Base-by-base conservation (phyloP, 2,113 vertebrate species). In the Smithornis capensis region DNA sequence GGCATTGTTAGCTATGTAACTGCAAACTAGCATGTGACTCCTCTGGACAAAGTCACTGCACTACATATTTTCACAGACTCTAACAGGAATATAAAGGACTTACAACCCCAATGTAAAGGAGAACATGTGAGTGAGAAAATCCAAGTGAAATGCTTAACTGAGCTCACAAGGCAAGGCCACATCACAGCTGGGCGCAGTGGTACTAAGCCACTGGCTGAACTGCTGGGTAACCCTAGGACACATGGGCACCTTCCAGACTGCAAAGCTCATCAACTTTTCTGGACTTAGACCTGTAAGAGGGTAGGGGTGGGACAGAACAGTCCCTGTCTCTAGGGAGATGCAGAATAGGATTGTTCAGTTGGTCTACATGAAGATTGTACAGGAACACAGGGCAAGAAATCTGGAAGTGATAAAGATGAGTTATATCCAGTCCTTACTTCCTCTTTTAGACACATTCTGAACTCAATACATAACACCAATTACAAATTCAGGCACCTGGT, bases 121-220 rank as follows among this genome's bases (percentile, higher is more conserved):
- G 11, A 19, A 24, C 45, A 19, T 49, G 45, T 0, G 2, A 74
- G 25, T 8, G 12, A 37, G 14, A 80, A 87, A 83, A 25, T 6
- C 16, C 19, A n/a, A 5, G 1, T 22, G 13, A 35, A 29, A 47
- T 14, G 12, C 14, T 25, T 57, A 68, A 31, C 33, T 33, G 63
- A 74, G 28, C 37, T 50, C 25, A 40, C 9, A 33, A 0, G 15
- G 25, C 25, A 65, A 56, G 42, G 29, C n/a, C 50, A 42, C 40
- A 10, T 12, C 70, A 45, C 22, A 74, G 59, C 33, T 74, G 60
- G 59, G 49, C 63, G 40, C 38, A 24, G 42, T 24, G 13, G 33
- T 8, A 42, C 27, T 2, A 3, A 16, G 18, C 50, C 18, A 6
- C 27, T 1, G 2, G 31, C 42, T 24, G 15, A 21, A 4, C 5